A percentile compares a stretch with the other conserved stretches of the same genome.
Conservation (phyloP, 2,113 vertebrate genomes). For the Orthonyx spaldingii region DNA sequence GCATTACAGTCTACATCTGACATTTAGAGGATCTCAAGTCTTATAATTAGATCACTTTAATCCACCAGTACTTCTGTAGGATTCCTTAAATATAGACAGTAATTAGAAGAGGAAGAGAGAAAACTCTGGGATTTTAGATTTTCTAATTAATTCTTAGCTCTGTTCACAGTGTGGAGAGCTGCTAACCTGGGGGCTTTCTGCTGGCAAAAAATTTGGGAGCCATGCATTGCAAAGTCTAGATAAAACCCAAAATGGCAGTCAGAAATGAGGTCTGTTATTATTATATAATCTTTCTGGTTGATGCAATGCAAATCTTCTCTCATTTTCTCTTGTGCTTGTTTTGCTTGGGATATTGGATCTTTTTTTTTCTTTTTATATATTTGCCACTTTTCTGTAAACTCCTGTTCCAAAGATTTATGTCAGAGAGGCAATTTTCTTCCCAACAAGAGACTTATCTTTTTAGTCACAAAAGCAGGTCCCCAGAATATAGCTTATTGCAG, state of each 20-base stretch:
- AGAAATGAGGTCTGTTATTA: not conserved
- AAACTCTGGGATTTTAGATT: not conserved
- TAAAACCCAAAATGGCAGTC: not conserved
- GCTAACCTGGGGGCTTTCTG: fast-evolving
- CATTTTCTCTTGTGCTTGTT: not conserved
- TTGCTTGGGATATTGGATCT: not conserved
- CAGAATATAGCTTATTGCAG: constrained; percentile 37
- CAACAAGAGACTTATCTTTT: constrained; percentile 45
- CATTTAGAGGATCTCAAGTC: not conserved
- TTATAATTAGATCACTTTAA: not conserved
- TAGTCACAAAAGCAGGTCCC: constrained; percentile 30
- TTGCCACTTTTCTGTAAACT: not conserved
- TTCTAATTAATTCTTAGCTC: not conserved
- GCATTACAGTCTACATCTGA: not conserved
- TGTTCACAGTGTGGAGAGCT: not conserved
- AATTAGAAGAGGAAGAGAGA: not conserved
- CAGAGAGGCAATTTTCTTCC: constrained; percentile 41
- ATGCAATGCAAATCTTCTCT: not conserved
- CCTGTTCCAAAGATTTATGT: constrained; percentile 31
- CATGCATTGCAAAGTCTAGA: not conserved
- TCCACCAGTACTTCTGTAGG: not conserved
- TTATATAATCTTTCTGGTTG: not conserved
- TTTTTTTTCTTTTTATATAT: not conserved
- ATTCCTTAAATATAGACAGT: not conserved
- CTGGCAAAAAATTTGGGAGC: not conserved